Evolutionary conservation across 2,113 vertebrate genomes (phyloP).

Genomic region (Sapajus apella): DNA sequence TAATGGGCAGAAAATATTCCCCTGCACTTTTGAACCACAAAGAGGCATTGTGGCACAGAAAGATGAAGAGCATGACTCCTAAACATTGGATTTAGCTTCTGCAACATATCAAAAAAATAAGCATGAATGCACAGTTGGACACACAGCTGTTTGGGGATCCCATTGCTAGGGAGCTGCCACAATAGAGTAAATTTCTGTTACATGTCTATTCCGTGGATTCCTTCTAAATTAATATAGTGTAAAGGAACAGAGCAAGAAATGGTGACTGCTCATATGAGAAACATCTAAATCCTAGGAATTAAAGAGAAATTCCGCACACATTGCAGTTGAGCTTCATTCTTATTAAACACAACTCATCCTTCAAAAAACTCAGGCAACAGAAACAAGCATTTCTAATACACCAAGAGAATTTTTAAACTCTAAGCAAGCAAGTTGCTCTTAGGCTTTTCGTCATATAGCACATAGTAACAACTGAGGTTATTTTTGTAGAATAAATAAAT

Average conservation of each 20-base stretch:
- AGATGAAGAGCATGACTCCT: neutral
- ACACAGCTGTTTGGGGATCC: neutral
- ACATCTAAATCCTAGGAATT: neutral
- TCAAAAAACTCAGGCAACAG: neutral
- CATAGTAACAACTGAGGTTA: neutral
- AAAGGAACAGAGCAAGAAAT: neutral
- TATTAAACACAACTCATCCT: neutral
- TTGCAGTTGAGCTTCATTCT: neutral
- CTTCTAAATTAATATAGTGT: neutral
- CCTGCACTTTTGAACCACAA: conserved; percentile 39
- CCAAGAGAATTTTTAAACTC: neutral
- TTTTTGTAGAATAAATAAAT: neutral
- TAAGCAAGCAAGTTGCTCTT: neutral
- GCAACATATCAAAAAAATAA: neutral
- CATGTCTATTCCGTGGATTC: neutral
- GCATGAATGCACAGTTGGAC: neutral
- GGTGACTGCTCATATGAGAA: neutral
- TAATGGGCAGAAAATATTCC: conserved; percentile 35
- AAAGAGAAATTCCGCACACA: neutral
- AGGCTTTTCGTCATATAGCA: neutral
- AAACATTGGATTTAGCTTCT: neutral
- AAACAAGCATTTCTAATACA: neutral
- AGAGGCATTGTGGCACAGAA: conserved; percentile 19
- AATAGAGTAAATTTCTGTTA: neutral
- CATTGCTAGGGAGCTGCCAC: neutral